These are phyloP conservation scores for Pedionomus torquatus DNA, from an alignment of 2,113 vertebrate species.

Conservation along the genomic window DNA sequence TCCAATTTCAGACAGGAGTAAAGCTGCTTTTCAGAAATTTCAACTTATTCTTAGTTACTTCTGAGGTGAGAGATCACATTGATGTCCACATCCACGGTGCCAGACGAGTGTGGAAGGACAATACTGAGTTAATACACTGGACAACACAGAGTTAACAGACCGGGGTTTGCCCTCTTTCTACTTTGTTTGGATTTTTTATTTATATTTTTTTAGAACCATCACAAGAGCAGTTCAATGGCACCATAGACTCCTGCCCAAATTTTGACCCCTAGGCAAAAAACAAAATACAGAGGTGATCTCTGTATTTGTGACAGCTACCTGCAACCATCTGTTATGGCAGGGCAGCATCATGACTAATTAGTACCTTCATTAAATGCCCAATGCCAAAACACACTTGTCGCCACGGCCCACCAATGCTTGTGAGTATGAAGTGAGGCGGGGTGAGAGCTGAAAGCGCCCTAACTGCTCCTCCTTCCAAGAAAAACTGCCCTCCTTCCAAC, in stretches of 20 bases:
- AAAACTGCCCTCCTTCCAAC: not conserved
- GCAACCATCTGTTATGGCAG: fast-evolving
- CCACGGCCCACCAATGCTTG: fast-evolving
- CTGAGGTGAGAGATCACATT: not conserved
- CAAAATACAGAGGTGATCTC: not conserved
- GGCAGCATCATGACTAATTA: not conserved
- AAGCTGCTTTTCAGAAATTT: not conserved
- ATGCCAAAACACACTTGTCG: not conserved
- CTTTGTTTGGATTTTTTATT: not conserved
- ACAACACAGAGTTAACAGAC: not conserved
- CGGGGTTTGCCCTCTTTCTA: not conserved
- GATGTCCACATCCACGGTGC: not conserved
- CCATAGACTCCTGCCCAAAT: not conserved
- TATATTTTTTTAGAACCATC: not conserved
- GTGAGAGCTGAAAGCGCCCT: not conserved
- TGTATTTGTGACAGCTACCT: fast-evolving
- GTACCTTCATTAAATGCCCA: not conserved
- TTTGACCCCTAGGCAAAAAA: not conserved
- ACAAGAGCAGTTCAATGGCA: not conserved
- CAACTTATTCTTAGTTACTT: not conserved
- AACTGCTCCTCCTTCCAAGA: not conserved
- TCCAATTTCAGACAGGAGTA: conserved; percentile 31
- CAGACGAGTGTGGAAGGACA: not conserved
- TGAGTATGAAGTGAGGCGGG: not conserved
- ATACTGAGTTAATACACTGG: not conserved